Conservation (phyloP, 2,797 vertebrate species). For the Phoebastria nigripes region DNA sequence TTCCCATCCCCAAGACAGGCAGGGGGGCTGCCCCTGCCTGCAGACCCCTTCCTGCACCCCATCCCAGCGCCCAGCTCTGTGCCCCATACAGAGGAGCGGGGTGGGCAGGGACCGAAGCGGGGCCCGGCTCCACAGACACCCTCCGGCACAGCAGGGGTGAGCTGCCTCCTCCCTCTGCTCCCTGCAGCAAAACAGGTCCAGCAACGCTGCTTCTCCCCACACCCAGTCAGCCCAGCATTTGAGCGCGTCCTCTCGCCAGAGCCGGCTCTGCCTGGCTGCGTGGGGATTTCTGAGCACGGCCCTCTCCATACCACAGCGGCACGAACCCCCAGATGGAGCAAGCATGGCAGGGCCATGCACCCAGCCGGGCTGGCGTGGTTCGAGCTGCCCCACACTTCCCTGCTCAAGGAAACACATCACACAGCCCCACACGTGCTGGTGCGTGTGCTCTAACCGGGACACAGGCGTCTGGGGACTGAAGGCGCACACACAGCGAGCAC, state of each 20-base stretch:
- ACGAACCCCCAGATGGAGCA: rapidly evolving
- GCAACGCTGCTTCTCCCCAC: not conserved
- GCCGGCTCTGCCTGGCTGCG: not conserved
- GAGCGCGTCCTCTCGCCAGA: not conserved
- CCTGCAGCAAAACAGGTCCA: not conserved
- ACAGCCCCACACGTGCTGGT: not conserved
- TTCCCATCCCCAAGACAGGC: not conserved
- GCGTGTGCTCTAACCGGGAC: not conserved
- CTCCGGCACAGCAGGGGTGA: not conserved
- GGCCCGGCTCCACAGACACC: not conserved
- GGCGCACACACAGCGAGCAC: not conserved
- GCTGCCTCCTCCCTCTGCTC: not conserved
- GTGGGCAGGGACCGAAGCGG: rapidly evolving
- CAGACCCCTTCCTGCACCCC: not conserved
- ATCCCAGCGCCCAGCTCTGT: not conserved
- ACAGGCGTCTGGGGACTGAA: not conserved
- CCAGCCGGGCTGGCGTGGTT: rapidly evolving
- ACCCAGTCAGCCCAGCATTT: rapidly evolving
- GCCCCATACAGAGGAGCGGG: rapidly evolving
- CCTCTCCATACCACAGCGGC: rapidly evolving
- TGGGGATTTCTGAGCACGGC: not conserved
- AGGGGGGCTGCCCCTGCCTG: not conserved
- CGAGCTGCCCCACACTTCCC: not conserved
- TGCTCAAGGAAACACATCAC: not conserved
- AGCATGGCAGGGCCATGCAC: rapidly evolving